Evolutionary conservation across 2,888 invertebrate genomes (phyloP).

Genomic region (Drosophila siamana): DNA sequence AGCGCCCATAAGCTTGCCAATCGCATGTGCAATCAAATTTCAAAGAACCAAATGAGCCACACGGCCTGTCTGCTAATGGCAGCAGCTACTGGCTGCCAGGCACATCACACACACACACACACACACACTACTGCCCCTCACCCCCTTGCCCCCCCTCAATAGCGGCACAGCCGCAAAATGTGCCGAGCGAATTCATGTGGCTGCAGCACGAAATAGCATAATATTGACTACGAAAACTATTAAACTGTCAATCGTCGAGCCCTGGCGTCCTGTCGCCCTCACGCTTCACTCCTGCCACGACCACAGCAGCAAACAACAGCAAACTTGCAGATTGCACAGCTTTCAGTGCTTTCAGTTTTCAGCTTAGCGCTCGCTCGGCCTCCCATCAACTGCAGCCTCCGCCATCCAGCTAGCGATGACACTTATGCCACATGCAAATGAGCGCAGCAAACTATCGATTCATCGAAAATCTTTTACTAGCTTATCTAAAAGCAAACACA

Average conservation of each 20-base stretch:
- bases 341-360: conserved; percentile 4
- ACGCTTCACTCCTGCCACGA: neutral
- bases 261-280: neutral
- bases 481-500: too few species aligned
- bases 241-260: conserved; percentile 71
- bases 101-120: conserved; percentile 13
- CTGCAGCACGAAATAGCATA: conserved; percentile 64
- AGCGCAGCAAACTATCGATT: neutral
- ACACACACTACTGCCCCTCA: neutral
- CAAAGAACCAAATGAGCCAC: conserved; percentile 66
- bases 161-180: conserved; percentile 19
- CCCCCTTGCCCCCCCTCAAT: neutral
- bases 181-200: conserved; percentile 41
- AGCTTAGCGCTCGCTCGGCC: conserved; percentile 24
- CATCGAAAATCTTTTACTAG: too few species aligned
- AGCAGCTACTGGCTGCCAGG: conserved; percentile 26
- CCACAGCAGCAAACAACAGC: conserved; percentile 9
- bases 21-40: conserved; percentile 74
- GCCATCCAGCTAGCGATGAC: neutral
- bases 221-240: conserved; percentile 75
- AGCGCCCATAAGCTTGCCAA: conserved; percentile 55
- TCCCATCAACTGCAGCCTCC: conserved; percentile 10
- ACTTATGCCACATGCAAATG: neutral
- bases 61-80: conserved; percentile 14
- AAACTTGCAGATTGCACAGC: conserved; percentile 16